Evolutionary conservation across 2,113 vertebrate species (phyloP).

Genomic region (Heterochromis multidens): DNA sequence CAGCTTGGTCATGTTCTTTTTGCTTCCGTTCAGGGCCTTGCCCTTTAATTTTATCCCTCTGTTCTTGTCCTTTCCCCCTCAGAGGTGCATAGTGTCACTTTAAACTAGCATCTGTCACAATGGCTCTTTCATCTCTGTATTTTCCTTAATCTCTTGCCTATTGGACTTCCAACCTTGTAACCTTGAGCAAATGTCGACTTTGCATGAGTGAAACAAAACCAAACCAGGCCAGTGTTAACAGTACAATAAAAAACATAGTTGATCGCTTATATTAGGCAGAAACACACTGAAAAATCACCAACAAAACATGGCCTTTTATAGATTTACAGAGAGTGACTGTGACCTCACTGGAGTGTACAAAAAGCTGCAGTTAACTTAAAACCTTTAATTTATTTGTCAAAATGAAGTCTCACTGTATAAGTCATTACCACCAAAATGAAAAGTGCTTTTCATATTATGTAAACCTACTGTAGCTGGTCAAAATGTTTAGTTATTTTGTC

Average conservation of each 20-base stretch:
- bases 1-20: neutral
- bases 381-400: neutral
- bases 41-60: constrained; percentile 35
- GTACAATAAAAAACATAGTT: neutral
- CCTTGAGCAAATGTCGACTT: constrained; percentile 18
- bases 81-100: constrained; percentile 19
- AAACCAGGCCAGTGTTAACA: neutral
- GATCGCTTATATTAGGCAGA: neutral
- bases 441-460: neutral
- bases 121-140: neutral
- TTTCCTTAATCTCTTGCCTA: neutral
- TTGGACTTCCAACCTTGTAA: neutral
- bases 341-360: neutral
- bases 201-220: neutral
- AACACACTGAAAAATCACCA: neutral
- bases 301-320: neutral
- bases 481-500: neutral
- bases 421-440: neutral
- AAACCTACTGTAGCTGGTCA: rapidly evolving
- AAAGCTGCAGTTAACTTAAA: neutral
- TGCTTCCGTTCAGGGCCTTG: neutral
- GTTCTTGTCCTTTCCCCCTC: constrained; percentile 17
- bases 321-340: neutral
- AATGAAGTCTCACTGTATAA: no score
- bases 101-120: constrained; percentile 10